Conservation (phyloP, 1,140 invertebrate species). For the Cryptotermes secundus region DNA sequence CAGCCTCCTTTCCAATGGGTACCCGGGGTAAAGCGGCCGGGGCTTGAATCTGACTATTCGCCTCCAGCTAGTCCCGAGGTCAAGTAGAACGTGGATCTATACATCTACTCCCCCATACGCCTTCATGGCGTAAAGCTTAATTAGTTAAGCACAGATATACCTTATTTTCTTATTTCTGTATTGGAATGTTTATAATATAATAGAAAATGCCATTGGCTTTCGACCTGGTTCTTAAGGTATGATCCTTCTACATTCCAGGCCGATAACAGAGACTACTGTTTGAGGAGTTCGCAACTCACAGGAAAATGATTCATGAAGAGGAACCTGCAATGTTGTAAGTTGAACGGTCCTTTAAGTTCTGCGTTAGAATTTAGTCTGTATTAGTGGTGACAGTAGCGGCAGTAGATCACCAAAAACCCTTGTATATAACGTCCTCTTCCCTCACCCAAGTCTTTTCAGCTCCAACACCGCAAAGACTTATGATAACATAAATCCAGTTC, state of each 20-base stretch:
- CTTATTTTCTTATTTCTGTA: no score
- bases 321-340: not conserved
- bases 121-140: no score
- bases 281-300: not conserved
- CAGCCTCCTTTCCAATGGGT: no score
- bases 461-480: not conserved
- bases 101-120: no score
- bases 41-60: no score
- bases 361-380: not conserved
- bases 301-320: not conserved
- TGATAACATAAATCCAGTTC: slow-evolving; percentile 13
- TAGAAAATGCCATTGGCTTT: not conserved
- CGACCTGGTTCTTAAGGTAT: not conserved
- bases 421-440: not conserved
- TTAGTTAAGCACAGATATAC: no score
- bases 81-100: no score
- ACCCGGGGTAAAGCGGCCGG: no score
- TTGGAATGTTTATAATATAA: no score
- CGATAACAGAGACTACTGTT: not conserved
- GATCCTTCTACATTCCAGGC: not conserved
- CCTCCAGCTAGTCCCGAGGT: no score
- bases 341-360: not conserved
- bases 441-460: not conserved
- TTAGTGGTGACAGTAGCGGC: not conserved
- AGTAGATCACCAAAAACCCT: not conserved